Conservation (phyloP, 2,113 vertebrate genomes). For the Carassius gibelio region DNA sequence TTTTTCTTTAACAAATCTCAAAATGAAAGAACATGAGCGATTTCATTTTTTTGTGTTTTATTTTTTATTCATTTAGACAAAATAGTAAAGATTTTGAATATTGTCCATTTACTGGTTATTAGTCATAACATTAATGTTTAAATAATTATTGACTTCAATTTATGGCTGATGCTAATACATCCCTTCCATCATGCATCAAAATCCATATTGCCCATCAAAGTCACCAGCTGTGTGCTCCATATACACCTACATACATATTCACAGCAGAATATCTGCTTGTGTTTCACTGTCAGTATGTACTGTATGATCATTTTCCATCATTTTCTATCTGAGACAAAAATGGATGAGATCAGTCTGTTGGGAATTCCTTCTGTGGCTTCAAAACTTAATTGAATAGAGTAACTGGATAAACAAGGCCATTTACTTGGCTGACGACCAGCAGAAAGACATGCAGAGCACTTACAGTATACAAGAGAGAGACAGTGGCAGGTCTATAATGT, state of each 20-base stretch:
- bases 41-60: too few relatives aligned
- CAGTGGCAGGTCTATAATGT: background rate
- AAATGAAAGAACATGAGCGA: too few relatives aligned
- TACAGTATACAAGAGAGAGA: background rate
- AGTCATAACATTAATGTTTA: too few relatives aligned
- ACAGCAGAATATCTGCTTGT: background rate
- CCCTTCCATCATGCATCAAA: background rate
- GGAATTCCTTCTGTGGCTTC: conserved; percentile 31
- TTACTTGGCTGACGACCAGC: conserved; percentile 17
- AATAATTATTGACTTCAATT: background rate
- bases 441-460: conserved; percentile 2
- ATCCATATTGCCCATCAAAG: background rate
- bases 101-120: too few relatives aligned
- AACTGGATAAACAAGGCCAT: conserved; percentile 29
- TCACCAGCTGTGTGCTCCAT: background rate
- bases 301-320: background rate
- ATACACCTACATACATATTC: background rate
- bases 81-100: too few relatives aligned
- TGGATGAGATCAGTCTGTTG: conserved; percentile 4
- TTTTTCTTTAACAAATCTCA: too few relatives aligned
- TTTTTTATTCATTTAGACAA: too few relatives aligned
- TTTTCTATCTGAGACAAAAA: background rate
- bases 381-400: conserved; percentile 33
- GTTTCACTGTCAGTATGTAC: background rate
- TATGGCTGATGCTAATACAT: background rate